Base-by-base conservation (phyloP, 1,140 invertebrate species). In the Dreissena polymorpha region DNA sequence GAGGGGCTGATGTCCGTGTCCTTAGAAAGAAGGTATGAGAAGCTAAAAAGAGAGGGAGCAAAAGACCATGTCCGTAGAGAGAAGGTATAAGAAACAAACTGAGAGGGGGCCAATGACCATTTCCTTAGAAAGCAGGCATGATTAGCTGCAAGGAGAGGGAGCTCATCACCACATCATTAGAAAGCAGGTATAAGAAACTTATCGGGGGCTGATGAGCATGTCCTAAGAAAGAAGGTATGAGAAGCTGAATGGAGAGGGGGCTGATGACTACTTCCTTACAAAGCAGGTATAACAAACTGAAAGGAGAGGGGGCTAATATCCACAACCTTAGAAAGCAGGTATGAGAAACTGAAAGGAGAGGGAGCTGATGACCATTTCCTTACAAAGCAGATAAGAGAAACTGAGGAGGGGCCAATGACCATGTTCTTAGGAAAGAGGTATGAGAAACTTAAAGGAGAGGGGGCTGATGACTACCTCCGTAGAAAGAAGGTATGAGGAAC, bases 381-480 rank as follows among this genome's bases (percentile, higher is more conserved):
- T 16, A 68, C n/a, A 65, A 64, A 77, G 39, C 27, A 77, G 49
- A 18, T 78, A 39, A n/a, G 39, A 21, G 39, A 39, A 39, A 39
- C 39, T 39, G 39, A 39, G 8, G 39, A 8, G 39, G 39, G 39
- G 39, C 39, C 39, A 8, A 39, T 39, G 39, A 39, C 39, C 39
- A 39, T 39, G 39, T 39, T 8, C 39, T 39, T 39, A 88, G 60
- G 10, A 86, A 94, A 94, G 73, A 95, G 95, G 80, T 93, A 97
- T 91, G 95, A 97, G 88, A 97, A 96, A 90, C 95, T 95, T 75
- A 97, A 96, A 92, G 94, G 95, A 88, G 94, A 95, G 90, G 95
- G 95, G 93, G 95, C 96, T 90, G 97, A 98, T 93, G 96, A 96
- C 88, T 95, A 97, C 93, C 95, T 96, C 39, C 95, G 98, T 67